These are phyloP conservation scores for Lasioglossum marginatum DNA, from an alignment of 2,888 invertebrate genomes.

Conservation along the genomic window DNA sequence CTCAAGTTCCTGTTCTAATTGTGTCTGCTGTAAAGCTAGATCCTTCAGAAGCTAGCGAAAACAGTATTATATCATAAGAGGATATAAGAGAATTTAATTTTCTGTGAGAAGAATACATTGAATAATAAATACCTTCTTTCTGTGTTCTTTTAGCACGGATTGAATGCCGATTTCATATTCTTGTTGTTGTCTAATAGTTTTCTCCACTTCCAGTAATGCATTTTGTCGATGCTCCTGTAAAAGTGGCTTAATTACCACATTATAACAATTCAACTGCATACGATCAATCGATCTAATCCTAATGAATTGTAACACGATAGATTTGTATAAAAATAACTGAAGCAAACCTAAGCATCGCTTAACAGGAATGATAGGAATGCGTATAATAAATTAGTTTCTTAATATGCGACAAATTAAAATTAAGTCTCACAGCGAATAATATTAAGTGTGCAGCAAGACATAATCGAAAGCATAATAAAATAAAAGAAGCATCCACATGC, in stretches of 20 bases:
- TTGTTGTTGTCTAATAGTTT: slow-evolving; percentile 88
- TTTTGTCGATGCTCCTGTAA: slow-evolving; percentile 85
- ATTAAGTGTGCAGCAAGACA: slow-evolving; percentile 50
- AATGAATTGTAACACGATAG: slow-evolving; percentile 2
- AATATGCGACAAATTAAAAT: slow-evolving; percentile 31
- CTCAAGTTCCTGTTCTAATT: slow-evolving; percentile 88
- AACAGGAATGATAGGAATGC: background rate
- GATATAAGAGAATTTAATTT: slow-evolving; percentile 7
- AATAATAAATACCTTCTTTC: slow-evolving; percentile 86
- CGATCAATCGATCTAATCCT: background rate
- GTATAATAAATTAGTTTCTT: slow-evolving; percentile 15
- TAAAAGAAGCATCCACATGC: slow-evolving; percentile 86
- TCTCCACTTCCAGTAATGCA: slow-evolving; percentile 87
- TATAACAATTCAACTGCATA: background rate
- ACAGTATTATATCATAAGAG: slow-evolving; percentile 12
- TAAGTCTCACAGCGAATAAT: slow-evolving; percentile 65
- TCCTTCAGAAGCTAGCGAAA: slow-evolving; percentile 85
- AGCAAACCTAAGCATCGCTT: slow-evolving; percentile 32
- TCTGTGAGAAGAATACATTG: slow-evolving; percentile 46
- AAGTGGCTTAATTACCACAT: slow-evolving; percentile 19
- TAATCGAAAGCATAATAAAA: slow-evolving; percentile 72
- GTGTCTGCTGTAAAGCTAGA: slow-evolving; percentile 88
- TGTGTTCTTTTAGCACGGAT: slow-evolving; percentile 87
- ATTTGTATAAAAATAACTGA: slow-evolving; percentile 17
- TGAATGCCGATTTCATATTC: slow-evolving; percentile 89